Percentiles rank a stretch among this genome's conserved stretches.
Evolutionary conservation across 2,797 vertebrate species (phyloP).

Genomic region (Heterohyrax brucei): DNA sequence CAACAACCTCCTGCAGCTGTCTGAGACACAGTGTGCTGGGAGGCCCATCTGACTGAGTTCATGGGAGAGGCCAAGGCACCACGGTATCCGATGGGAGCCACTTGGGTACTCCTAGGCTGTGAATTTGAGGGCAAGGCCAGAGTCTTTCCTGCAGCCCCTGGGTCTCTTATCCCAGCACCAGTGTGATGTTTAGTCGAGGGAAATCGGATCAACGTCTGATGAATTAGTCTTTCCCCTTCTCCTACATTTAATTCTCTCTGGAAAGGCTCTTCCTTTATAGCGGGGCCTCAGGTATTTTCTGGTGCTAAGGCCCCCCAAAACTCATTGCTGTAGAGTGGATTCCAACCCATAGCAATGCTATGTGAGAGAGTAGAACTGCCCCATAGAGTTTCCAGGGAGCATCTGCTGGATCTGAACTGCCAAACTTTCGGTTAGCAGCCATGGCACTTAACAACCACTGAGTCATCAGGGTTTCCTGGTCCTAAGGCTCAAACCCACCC

Average conservation of each 20-base stretch:
- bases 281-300: not conserved
- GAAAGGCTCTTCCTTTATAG: not conserved
- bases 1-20: not conserved
- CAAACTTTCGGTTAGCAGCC: too few relatives aligned
- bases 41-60: not conserved
- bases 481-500: too few relatives aligned
- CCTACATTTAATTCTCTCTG: not conserved
- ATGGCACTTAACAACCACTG: too few relatives aligned
- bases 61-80: not conserved
- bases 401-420: too few relatives aligned
- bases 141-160: not conserved
- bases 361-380: too few relatives aligned
- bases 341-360: too few relatives aligned
- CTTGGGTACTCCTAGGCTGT: not conserved
- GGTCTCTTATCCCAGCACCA: rapidly evolving
- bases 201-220: not conserved
- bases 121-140: too few relatives aligned
- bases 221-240: not conserved
- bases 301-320: not conserved
- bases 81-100: too few relatives aligned
- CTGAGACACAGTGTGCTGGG: not conserved
- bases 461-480: too few relatives aligned
- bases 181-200: not conserved
- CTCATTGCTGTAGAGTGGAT: too few relatives aligned
- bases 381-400: too few relatives aligned